Evolutionary conservation across 53 echinoderm and acorn worm genomes (phyloP).

Genomic region (Hippasteria phrygiana): DNA sequence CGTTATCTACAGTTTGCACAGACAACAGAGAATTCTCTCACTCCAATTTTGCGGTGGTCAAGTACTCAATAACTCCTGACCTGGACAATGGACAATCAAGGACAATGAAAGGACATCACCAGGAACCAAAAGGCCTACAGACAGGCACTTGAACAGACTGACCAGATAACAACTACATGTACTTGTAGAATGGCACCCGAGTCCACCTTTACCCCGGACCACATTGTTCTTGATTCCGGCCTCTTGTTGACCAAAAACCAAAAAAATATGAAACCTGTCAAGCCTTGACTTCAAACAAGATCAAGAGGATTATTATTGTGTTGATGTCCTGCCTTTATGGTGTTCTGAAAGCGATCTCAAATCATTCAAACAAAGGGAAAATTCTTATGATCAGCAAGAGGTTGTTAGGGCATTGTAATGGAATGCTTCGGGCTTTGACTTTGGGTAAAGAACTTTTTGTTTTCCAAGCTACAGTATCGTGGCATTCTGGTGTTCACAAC

Average conservation of each 20-base stretch:
- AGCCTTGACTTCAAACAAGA: slow-evolving; percentile 3
- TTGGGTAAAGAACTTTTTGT: too few species aligned
- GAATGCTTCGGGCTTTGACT: too few species aligned
- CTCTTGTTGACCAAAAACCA: background rate
- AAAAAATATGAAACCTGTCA: background rate
- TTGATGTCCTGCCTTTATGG: background rate
- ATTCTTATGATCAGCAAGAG: background rate
- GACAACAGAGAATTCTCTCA: too few species aligned
- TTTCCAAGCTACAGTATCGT: too few species aligned
- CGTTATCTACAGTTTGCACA: too few species aligned
- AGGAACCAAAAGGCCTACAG: too few species aligned
- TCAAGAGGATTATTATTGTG: slow-evolving; percentile 25
- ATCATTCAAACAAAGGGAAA: background rate
- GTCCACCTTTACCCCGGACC: background rate
- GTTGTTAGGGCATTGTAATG: background rate
- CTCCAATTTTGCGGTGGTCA: too few species aligned
- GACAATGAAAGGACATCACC: background rate
- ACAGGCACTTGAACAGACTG: background rate
- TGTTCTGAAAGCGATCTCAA: background rate
- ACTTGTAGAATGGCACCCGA: background rate
- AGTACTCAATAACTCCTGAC: too few species aligned
- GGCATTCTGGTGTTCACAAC: too few species aligned
- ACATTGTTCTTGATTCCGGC: slow-evolving; percentile 12
- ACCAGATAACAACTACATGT: slow-evolving; percentile 11
- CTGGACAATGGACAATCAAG: too few species aligned